Percentiles rank a stretch among this genome's conserved stretches.
Evolutionary conservation across 1,140 invertebrate genomes (phyloP).

Genomic region (Andricus grossulariae): DNA sequence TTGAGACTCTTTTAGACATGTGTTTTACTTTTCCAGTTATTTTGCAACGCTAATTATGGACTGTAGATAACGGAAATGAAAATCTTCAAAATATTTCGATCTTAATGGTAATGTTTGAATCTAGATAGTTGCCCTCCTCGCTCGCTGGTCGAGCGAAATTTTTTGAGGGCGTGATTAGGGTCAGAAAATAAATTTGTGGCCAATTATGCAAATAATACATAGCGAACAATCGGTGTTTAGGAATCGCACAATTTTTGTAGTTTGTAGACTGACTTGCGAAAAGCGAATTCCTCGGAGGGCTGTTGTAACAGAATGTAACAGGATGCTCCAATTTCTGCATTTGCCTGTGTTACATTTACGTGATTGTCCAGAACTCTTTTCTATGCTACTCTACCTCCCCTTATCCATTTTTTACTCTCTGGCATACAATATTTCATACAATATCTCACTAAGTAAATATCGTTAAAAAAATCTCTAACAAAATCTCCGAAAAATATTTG

Average conservation of each 20-base stretch:
- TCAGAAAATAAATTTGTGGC: constrained; percentile 32
- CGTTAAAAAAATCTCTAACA: constrained; percentile 11
- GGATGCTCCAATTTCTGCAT: neutral
- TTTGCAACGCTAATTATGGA: neutral
- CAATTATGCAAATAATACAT: constrained; percentile 33
- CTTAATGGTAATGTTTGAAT: neutral
- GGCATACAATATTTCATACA: constrained; percentile 11
- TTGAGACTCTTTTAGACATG: neutral
- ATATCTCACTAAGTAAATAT: constrained; percentile 33
- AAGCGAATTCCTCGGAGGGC: constrained; percentile 36
- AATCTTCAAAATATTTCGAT: constrained; percentile 30
- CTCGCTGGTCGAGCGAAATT: constrained; percentile 47
- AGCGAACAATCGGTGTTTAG: constrained; percentile 45
- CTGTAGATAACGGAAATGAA: neutral
- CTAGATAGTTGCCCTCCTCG: constrained; percentile 31
- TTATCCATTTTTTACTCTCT: constrained; percentile 34
- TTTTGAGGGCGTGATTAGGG: constrained; percentile 29
- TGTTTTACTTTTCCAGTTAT: no score
- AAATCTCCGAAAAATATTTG: neutral
- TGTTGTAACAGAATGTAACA: constrained; percentile 11
- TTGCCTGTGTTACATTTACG: neutral
- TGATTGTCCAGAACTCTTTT: neutral
- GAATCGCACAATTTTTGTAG: constrained; percentile 47
- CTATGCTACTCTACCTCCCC: constrained; percentile 13
- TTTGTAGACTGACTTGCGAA: constrained; percentile 50